These are phyloP conservation scores for Platynereis dumerilii DNA, from an alignment of 2,888 invertebrate genomes.

Conservation along the genomic window DNA sequence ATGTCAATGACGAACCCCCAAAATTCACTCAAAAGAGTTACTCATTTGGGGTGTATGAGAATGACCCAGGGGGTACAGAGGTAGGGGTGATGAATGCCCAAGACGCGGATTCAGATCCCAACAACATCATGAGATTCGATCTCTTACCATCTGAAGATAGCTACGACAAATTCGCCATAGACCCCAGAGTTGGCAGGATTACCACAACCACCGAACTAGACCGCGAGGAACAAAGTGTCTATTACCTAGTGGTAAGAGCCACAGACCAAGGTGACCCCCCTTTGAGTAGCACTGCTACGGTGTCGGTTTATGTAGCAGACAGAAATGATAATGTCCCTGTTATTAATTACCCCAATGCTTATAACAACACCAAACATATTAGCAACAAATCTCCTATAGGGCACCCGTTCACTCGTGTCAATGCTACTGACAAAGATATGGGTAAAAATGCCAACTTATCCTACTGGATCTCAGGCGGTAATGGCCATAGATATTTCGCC, in stretches of 20 bases:
- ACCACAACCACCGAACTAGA: slow-evolving; percentile 71
- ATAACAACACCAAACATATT: slow-evolving; percentile 18
- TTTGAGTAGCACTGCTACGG: slow-evolving; percentile 23
- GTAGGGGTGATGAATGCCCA: slow-evolving; percentile 30
- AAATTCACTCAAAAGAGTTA: slow-evolving; percentile 25
- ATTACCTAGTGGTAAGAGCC: slow-evolving; percentile 36
- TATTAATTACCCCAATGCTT: slow-evolving; percentile 15
- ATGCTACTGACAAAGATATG: slow-evolving; percentile 28
- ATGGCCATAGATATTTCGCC: slow-evolving; percentile 23
- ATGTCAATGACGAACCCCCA: slow-evolving; percentile 40
- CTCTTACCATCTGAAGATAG: slow-evolving; percentile 17
- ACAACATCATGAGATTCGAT: slow-evolving; percentile 26
- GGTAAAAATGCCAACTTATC: slow-evolving; percentile 28
- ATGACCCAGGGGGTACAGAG: slow-evolving; percentile 27
- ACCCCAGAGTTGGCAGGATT: slow-evolving; percentile 81
- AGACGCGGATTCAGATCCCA: slow-evolving; percentile 27
- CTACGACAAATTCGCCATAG: slow-evolving; percentile 81
- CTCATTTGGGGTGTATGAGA: slow-evolving; percentile 32
- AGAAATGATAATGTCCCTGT: slow-evolving; percentile 19
- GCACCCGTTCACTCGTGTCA: slow-evolving; percentile 20
- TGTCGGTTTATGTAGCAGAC: slow-evolving; percentile 22
- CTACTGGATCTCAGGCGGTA: slow-evolving; percentile 28
- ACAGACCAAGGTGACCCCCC: slow-evolving; percentile 29
- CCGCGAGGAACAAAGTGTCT: slow-evolving; percentile 33
- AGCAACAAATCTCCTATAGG: slow-evolving; percentile 24